Percentiles rank a stretch among this genome's conserved stretches.
Evolutionary conservation across 2,888 invertebrate species (phyloP).

Genomic region (Meiosimyza platycephala): DNA sequence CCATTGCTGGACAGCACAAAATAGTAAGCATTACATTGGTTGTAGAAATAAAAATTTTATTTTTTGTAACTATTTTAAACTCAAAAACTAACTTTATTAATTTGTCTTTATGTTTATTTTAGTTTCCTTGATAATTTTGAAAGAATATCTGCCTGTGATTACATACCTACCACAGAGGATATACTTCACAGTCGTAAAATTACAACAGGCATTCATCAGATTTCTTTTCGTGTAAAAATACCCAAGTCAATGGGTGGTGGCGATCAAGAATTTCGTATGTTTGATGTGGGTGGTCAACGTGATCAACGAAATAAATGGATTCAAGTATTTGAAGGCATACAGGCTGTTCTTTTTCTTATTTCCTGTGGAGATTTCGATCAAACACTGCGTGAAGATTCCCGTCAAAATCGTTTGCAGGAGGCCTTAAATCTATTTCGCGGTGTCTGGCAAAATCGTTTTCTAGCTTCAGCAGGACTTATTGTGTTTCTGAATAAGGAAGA

Average conservation of each 20-base stretch:
- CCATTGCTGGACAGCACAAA: constrained; percentile 84
- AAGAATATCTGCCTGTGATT: constrained; percentile 73
- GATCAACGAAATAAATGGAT: constrained; percentile 88
- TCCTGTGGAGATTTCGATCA: constrained; percentile 86
- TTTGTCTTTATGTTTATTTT: constrained; percentile 49
- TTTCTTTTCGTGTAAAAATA: constrained; percentile 79
- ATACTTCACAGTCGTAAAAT: constrained; percentile 81
- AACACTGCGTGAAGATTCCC: constrained; percentile 76
- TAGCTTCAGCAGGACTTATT: constrained; percentile 80
- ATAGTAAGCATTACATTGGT: constrained; percentile 73
- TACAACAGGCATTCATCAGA: constrained; percentile 80
- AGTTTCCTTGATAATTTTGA: constrained; percentile 82
- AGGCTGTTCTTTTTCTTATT: constrained; percentile 83
- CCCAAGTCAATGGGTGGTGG: constrained; percentile 79
- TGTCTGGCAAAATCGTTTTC: constrained; percentile 79
- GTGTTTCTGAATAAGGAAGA: constrained; percentile 88
- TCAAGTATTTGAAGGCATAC: constrained; percentile 85
- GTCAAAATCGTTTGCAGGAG: constrained; percentile 79
- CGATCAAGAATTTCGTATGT: constrained; percentile 81
- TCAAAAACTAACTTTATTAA: no score
- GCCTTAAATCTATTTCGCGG: constrained; percentile 79
- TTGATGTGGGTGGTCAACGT: constrained; percentile 86
- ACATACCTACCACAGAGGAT: constrained; percentile 80
- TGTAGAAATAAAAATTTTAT: not conserved
- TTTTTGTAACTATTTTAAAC: not conserved